Evolutionary conservation across 1,140 invertebrate species (phyloP).

Genomic region (Globodera ellingtonae): DNA sequence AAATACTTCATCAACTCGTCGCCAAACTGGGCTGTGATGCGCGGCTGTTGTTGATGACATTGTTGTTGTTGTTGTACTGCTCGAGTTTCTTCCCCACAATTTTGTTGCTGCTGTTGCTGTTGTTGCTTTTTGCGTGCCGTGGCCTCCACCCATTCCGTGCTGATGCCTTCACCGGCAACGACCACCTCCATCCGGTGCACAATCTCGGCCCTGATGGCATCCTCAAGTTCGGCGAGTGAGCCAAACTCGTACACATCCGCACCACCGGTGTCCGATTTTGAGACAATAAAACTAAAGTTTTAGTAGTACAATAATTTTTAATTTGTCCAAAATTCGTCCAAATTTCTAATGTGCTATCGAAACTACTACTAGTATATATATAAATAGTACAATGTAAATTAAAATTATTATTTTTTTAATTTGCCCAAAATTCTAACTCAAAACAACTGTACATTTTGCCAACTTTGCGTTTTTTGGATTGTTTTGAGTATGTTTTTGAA

Average conservation of each 20-base stretch:
- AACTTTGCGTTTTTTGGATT: too few species aligned
- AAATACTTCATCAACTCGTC: neutral
- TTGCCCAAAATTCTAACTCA: too few species aligned
- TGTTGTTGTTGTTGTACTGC: neutral
- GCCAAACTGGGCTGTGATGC: slow-evolving; percentile 17
- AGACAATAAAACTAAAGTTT: too few species aligned
- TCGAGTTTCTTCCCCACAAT: neutral
- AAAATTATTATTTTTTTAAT: too few species aligned
- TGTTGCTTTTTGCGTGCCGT: neutral
- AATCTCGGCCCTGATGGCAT: neutral
- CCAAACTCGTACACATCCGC: neutral
- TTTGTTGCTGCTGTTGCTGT: neutral
- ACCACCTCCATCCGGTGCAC: neutral
- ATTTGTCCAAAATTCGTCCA: too few species aligned
- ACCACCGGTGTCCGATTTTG: too few species aligned
- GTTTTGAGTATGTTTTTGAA: too few species aligned
- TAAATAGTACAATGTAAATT: too few species aligned
- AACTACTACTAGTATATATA: too few species aligned
- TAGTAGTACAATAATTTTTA: too few species aligned
- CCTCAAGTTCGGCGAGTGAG: neutral
- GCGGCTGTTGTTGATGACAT: neutral
- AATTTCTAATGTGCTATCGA: too few species aligned
- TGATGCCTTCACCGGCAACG: neutral
- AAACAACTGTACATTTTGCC: too few species aligned
- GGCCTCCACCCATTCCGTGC: neutral